phyloP scores from a whole-genome alignment of 2,797 vertebrate species.

The Limnodromus scolopaceus region DNA sequence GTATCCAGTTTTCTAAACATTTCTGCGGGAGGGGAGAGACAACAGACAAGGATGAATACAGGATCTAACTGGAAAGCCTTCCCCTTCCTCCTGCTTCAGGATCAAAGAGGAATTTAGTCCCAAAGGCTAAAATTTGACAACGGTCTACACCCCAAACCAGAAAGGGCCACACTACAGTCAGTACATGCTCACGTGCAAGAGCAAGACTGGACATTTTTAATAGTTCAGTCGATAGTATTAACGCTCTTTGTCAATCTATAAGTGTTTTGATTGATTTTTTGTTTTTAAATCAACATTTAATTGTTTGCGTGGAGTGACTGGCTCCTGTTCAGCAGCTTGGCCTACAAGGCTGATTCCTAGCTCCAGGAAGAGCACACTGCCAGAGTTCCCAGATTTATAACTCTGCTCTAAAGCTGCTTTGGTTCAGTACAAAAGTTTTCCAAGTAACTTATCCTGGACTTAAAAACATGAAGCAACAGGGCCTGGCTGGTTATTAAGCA shows the following conservation, averaged over 20 bases:
- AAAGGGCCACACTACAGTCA: not conserved
- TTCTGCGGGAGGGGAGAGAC: slow-evolving; percentile 69
- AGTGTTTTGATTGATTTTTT: not conserved
- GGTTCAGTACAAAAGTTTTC: not conserved
- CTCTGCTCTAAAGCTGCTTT: not conserved
- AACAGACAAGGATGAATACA: not conserved
- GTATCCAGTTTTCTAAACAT: slow-evolving; percentile 81
- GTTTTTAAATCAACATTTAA: not conserved
- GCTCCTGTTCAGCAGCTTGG: not conserved
- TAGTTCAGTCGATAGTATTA: not conserved
- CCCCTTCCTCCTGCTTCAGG: not conserved
- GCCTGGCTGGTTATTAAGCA: fast-evolving
- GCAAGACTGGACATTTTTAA: not conserved
- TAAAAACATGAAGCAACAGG: not conserved
- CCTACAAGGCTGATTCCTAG: not conserved
- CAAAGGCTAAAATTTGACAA: not conserved
- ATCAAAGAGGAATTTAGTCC: not conserved
- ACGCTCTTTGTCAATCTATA: not conserved
- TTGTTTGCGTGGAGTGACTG: not conserved
- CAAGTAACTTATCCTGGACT: not conserved
- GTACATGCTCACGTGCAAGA: not conserved
- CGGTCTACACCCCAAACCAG: not conserved
- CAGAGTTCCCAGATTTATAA: not conserved
- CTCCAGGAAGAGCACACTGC: not conserved
- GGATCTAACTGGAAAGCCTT: not conserved